Evolutionary conservation across 2,888 invertebrate species (phyloP), one percentile per base, ranked within the genome.

Genomic region (Escarpia spicata): DNA sequence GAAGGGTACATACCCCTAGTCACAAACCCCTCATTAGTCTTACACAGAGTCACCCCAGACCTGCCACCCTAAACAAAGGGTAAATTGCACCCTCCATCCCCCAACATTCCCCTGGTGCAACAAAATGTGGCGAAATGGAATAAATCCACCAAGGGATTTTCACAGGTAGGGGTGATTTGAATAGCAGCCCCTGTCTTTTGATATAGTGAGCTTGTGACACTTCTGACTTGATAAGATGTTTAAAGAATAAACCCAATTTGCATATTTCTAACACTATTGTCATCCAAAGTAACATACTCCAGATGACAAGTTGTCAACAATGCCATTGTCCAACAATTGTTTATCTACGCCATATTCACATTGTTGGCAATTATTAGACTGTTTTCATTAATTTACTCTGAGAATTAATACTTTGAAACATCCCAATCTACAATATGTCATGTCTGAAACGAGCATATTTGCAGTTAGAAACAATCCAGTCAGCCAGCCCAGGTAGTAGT

Each of bases 21-120:
- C 19, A 75, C 75, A 75, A 75, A 75, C 75, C 52, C 52, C 52
- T 52, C 52, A 75, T 75, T 75, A 75, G 75, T 75, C 75, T 75
- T 75, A 75, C 75, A 75, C 75, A 75, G 75, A 75, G 75, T 75
- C 75, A 75, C 75, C 75, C 19, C 26, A 75, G 75, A 75, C n/a
- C 19, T 75, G 75, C n/a, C 75, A 75, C 26, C 75, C 75, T 75
- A 75, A 3, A 75, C 75, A 75, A 75, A 75, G 75, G 75, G 75
- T 75, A 75, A 75, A 75, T 75, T 6, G 19, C 75, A 75, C 75
- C 52, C 52, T 4, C 52, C 52, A 52, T 15, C 52, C 52, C 52
- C 52, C n/a, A 26, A 75, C 19, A 75, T 75, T 75, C 75, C 75
- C 75, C n/a, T 75, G 75, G n/a, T 75, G 26, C 75, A 75, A 26